Conservation (phyloP, 2,797 vertebrate genomes). For the Dipus sagitta region DNA sequence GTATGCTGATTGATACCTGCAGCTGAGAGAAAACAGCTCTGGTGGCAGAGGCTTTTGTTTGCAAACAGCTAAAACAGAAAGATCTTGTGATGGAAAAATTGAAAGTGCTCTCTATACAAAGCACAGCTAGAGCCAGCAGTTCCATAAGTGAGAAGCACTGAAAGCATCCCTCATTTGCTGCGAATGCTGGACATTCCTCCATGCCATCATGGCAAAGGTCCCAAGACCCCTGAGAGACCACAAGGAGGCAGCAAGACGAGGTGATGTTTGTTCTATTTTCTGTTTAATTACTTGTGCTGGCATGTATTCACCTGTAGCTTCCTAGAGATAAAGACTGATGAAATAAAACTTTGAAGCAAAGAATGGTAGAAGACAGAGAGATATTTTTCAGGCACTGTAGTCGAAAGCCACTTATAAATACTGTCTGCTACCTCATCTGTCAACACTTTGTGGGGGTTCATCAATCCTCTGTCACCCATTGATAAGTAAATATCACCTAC, state of each 20-base stretch:
- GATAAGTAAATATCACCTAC: constrained; percentile 76
- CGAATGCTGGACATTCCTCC: fast-evolving
- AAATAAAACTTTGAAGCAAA: constrained; percentile 76
- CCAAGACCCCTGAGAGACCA: neutral
- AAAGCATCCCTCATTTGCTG: neutral
- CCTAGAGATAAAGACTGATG: constrained; percentile 56
- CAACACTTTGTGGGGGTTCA: constrained; percentile 70
- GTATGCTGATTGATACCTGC: neutral
- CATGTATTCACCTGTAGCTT: constrained; percentile 56
- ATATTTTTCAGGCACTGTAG: constrained; percentile 68
- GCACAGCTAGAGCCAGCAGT: neutral
- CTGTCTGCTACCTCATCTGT: neutral
- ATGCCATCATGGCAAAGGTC: neutral
- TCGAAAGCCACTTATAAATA: constrained; percentile 70
- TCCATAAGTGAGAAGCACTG: neutral
- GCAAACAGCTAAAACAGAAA: neutral
- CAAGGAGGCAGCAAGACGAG: fast-evolving
- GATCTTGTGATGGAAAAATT: neutral
- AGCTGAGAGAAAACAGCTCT: constrained; percentile 30
- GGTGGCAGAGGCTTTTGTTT: constrained; percentile 10
- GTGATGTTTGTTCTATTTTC: constrained; percentile 55
- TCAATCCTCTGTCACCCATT: constrained; percentile 46
- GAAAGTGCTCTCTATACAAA: neutral
- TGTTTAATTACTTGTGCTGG: constrained; percentile 15
- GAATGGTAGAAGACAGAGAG: constrained; percentile 64